Percentiles rank a stretch among this genome's conserved stretches.
phyloP scores from a whole-genome alignment of 2,888 invertebrate genomes.

The Quadroppia sp. region DNA sequence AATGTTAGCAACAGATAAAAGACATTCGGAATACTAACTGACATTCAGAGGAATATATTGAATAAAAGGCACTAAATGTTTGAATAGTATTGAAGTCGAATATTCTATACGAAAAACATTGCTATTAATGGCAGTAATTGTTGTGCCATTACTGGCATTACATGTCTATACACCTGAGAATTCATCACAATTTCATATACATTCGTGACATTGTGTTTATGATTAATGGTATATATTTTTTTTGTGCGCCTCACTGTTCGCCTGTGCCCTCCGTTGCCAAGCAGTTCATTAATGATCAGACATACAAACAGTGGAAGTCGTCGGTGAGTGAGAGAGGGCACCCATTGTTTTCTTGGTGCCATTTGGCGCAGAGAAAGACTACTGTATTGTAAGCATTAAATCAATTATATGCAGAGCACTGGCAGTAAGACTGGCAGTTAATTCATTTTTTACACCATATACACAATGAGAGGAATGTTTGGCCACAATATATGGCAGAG shows the following conservation, averaged over 20 bases:
- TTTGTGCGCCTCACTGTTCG: not conserved
- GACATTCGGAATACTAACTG: too few relatives aligned
- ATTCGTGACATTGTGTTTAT: conserved; percentile 8
- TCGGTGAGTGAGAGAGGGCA: conserved; percentile 5
- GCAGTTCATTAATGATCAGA: conserved; percentile 24
- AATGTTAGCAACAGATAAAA: too few relatives aligned
- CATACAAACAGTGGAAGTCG: not conserved
- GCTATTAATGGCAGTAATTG: not conserved
- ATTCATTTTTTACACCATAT: not conserved
- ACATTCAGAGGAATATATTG: too few relatives aligned
- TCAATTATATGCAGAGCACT: conserved; percentile 25
- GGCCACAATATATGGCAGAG: not conserved
- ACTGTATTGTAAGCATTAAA: conserved; percentile 10
- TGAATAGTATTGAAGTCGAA: too few relatives aligned
- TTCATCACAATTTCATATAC: conserved; percentile 21
- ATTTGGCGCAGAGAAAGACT: conserved; percentile 11
- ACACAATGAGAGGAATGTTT: not conserved
- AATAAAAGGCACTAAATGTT: too few relatives aligned
- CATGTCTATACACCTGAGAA: conserved; percentile 29
- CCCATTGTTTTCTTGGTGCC: conserved; percentile 32
- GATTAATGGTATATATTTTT: conserved; percentile 23
- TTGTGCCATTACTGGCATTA: conserved; percentile 23
- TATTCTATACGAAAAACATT: too few relatives aligned
- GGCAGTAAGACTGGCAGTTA: not conserved
- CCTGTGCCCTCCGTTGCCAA: not conserved